Evolutionary conservation across 2,888 invertebrate genomes (phyloP).

Genomic region (Laothoe populi): DNA sequence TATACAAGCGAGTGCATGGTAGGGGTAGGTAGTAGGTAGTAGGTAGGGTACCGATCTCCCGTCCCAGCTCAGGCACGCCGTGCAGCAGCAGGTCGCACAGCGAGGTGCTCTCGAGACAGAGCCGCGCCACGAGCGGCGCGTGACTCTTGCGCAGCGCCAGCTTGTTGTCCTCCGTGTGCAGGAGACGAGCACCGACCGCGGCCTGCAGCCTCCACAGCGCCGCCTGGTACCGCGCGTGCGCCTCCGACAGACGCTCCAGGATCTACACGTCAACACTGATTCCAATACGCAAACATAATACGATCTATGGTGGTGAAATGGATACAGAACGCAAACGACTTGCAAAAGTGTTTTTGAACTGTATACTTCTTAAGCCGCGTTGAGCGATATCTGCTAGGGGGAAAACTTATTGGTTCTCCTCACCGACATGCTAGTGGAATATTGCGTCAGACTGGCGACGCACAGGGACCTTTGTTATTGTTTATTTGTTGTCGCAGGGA

Average conservation of each 20-base stretch:
- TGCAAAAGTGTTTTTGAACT: no score
- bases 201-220: constrained; percentile 89
- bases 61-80: background rate
- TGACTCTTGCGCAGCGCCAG: constrained; percentile 90
- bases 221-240: constrained; percentile 91
- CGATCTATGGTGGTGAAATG: no score
- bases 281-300: no score
- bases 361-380: no score
- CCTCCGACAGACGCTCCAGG: constrained; percentile 89
- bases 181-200: constrained; percentile 89
- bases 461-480: no score
- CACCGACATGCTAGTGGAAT: no score
- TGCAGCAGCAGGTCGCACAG: background rate
- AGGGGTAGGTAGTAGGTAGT: constrained; percentile 73
- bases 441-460: no score
- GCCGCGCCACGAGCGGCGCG: constrained; percentile 91
- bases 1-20: no score
- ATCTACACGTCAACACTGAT: constrained; percentile 85
- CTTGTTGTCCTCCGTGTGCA: constrained; percentile 92
- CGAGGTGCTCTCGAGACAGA: constrained; percentile 89
- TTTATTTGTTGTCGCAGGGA: no score
- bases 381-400: no score
- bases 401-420: no score
- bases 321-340: no score
- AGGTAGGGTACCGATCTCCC: constrained; percentile 77